A percentile compares a stretch with the other conserved stretches of the same genome.
Evolutionary conservation across 2,113 vertebrate genomes (phyloP).

Genomic region (Phaethornis superciliosus): DNA sequence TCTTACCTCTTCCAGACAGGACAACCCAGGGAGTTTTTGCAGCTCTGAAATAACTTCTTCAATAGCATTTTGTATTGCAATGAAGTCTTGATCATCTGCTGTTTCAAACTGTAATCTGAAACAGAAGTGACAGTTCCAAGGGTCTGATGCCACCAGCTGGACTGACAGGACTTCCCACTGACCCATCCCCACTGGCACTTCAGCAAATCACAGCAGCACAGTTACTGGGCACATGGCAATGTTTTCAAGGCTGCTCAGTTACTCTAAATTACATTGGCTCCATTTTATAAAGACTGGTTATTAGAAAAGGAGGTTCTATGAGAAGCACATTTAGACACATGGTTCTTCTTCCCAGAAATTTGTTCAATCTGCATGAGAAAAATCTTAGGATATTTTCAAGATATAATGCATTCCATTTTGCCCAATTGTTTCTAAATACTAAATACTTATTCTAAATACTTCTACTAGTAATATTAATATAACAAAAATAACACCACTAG

Average conservation of each 20-base stretch:
- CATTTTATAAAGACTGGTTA: background rate
- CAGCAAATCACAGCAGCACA: background rate
- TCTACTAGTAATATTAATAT: too few species aligned
- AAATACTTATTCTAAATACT: background rate
- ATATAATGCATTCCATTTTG: background rate
- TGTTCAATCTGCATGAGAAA: background rate
- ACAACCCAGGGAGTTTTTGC: slow-evolving; percentile 75
- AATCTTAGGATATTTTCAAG: background rate
- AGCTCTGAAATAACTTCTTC: slow-evolving; percentile 85
- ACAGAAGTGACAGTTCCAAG: background rate
- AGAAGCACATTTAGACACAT: background rate
- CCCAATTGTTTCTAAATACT: background rate
- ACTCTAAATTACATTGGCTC: background rate
- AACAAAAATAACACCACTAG: too few species aligned
- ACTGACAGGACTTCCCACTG: rapidly evolving
- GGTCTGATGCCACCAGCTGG: rapidly evolving
- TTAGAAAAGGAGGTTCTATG: background rate
- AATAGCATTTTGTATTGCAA: slow-evolving; percentile 82
- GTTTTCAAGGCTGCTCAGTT: background rate
- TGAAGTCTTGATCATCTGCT: slow-evolving; percentile 81
- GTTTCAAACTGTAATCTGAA: slow-evolving; percentile 81
- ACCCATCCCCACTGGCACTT: rapidly evolving
- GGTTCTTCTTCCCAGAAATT: background rate
- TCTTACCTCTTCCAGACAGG: slow-evolving; percentile 79
- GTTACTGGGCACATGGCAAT: background rate